Evolutionary conservation across 2,113 vertebrate genomes (phyloP), one percentile per base, ranked within the genome.

Genomic region (Thomomys bottae): DNA sequence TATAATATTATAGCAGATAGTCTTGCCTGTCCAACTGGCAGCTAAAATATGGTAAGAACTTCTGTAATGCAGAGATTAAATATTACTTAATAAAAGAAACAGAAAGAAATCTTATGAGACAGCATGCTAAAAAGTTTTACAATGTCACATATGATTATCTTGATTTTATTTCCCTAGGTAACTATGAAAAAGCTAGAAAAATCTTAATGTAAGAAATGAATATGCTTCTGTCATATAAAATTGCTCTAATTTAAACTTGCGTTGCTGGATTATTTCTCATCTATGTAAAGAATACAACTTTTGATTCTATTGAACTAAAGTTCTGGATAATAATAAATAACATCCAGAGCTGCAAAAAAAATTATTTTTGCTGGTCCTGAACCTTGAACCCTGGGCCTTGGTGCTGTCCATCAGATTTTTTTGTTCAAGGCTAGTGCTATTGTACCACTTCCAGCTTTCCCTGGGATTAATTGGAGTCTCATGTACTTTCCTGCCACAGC

Each of bases 101-200:
- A 5, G 4, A 72, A 6, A 42, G 85, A 94, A 91, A 78, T 80
- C 83, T 59, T 83, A 49, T 45, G 78, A 73, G 54, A 71, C 38
- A 89, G 93, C 79, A 93, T 83, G 4, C 5, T 76, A 26, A 71
- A 84, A 88, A 75, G 26, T 88, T 61, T 57, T 63, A 79, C 66
- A 94, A 72, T 70, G 32, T 64, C n/a, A 68, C 76, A 82, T 87
- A 91, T 79, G 54, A 84, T 92, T 70, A 88, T 93, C 54, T 92
- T 91, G 20, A 92, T 92, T 90, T 93, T 87, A 95, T 91, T 95
- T 93, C 75, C 45, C 84, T 59, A 72, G 26, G 40, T 72, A 92
- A 77, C 23, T 77, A 61, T 93, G 59, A 85, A 84, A 89, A 92
- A 67, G 11, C 64, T 84, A 10, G 21, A 63, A 96, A 86, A 73